phyloP scores from a whole-genome alignment of 2,888 invertebrate genomes.

The Sclerodermus sp. region DNA sequence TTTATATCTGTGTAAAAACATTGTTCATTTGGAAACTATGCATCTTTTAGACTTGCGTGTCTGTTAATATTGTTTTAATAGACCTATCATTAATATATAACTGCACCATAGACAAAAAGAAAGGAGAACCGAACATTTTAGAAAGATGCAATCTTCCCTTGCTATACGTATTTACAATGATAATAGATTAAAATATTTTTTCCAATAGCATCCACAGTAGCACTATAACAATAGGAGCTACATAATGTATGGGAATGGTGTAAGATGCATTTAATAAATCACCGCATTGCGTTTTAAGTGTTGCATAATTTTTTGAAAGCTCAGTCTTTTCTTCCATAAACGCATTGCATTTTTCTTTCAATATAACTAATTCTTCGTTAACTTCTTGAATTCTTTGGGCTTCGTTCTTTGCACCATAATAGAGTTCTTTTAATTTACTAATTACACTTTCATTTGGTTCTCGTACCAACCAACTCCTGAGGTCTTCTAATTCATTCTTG shows the following conservation, averaged over 20 bases:
- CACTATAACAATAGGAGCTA: slow-evolving; percentile 64
- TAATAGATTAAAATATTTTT: slow-evolving; percentile 47
- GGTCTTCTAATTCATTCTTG: slow-evolving; percentile 39
- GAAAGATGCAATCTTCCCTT: slow-evolving; percentile 3
- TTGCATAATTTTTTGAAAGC: slow-evolving; percentile 65
- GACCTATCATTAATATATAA: too few species aligned
- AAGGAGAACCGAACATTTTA: neutral
- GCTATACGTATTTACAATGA: slow-evolving; percentile 20
- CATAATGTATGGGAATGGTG: slow-evolving; percentile 64
- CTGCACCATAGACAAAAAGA: too few species aligned
- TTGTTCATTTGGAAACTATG: too few species aligned
- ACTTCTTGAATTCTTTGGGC: slow-evolving; percentile 66
- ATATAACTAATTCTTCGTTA: slow-evolving; percentile 72
- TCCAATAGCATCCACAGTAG: slow-evolving; percentile 65
- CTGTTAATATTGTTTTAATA: too few species aligned
- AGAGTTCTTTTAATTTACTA: slow-evolving; percentile 40
- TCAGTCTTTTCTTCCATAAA: slow-evolving; percentile 66
- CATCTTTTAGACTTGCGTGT: too few species aligned
- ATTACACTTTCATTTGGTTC: slow-evolving; percentile 41
- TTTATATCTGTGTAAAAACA: too few species aligned
- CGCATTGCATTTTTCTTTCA: slow-evolving; percentile 73
- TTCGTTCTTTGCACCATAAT: slow-evolving; percentile 49
- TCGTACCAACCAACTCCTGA: slow-evolving; percentile 45
- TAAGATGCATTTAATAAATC: slow-evolving; percentile 64
- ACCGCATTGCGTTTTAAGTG: slow-evolving; percentile 65